Evolutionary conservation across 2,888 invertebrate species (phyloP).

Genomic region (Nezara viridula): DNA sequence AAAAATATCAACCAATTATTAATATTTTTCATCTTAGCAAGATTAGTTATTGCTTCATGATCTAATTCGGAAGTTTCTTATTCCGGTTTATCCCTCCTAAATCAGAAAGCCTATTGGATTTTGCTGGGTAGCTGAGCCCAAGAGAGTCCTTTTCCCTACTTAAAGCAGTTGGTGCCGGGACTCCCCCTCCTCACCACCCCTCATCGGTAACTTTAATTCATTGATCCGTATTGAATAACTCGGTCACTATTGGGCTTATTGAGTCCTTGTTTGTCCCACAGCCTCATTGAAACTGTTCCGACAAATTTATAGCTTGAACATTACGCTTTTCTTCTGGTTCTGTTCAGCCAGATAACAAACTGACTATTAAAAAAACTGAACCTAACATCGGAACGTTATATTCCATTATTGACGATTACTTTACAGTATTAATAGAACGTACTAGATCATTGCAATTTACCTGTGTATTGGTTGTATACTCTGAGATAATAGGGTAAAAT

Average conservation of each 20-base stretch:
- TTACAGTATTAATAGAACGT: no score
- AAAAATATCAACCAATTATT: no score
- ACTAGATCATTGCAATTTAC: no score
- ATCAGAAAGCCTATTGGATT: not conserved
- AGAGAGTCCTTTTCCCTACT: not conserved
- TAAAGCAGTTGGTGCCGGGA: not conserved
- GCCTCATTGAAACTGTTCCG: not conserved
- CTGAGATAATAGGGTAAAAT: no score
- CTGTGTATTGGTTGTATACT: no score
- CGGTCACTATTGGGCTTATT: conserved; percentile 7
- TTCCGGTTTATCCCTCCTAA: not conserved
- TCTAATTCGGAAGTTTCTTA: not conserved
- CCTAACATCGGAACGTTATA: not conserved
- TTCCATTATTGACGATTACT: not conserved
- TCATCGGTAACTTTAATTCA: conserved; percentile 28
- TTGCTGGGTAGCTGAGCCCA: not conserved
- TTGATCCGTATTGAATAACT: conserved; percentile 32
- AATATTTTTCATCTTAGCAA: no score
- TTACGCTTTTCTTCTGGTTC: not conserved
- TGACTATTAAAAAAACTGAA: not conserved
- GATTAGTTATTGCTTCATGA: not conserved
- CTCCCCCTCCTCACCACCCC: not conserved
- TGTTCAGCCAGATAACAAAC: not conserved
- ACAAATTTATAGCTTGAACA: not conserved
- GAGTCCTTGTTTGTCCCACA: not conserved